These are phyloP conservation scores for Amyelois transitella DNA, from an alignment of 1,140 invertebrate genomes.

Conservation along the genomic window DNA sequence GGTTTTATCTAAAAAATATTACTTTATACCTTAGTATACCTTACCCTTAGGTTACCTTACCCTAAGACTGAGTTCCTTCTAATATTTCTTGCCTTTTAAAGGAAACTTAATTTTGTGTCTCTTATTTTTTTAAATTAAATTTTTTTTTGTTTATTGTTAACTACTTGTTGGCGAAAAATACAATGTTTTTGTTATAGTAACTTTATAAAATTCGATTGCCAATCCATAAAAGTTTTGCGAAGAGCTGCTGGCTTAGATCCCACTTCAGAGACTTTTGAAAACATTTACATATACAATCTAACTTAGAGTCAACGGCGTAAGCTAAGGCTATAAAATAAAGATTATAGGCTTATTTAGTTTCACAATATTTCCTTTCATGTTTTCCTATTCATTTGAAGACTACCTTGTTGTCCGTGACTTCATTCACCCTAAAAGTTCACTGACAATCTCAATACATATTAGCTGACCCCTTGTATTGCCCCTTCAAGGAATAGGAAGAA, in stretches of 20 bases:
- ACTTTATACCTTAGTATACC: too few relatives aligned
- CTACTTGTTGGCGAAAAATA: not conserved
- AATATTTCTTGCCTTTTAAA: too few relatives aligned
- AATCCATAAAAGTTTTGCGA: slow-evolving; percentile 20
- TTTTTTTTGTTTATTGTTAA: not conserved
- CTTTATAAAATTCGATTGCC: slow-evolving; percentile 22
- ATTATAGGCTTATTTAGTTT: not conserved
- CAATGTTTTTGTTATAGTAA: slow-evolving; percentile 1
- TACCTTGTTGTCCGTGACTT: too few relatives aligned
- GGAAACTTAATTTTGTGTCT: too few relatives aligned
- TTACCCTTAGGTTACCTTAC: too few relatives aligned
- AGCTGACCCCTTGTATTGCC: too few relatives aligned
- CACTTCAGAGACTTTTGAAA: slow-evolving; percentile 28
- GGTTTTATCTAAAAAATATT: too few relatives aligned
- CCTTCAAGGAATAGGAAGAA: too few relatives aligned
- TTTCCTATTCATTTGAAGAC: slow-evolving; percentile 1
- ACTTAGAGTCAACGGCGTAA: slow-evolving; percentile 20
- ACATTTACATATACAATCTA: slow-evolving; percentile 50
- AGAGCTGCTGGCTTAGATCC: slow-evolving; percentile 21
- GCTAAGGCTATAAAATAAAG: not conserved
- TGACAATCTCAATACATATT: too few relatives aligned
- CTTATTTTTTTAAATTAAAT: too few relatives aligned
- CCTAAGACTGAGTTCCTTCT: too few relatives aligned
- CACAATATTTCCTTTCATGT: not conserved
- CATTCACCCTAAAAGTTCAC: too few relatives aligned